Conservation (phyloP, 2,888 invertebrate genomes). For the Cheilosia soror region DNA sequence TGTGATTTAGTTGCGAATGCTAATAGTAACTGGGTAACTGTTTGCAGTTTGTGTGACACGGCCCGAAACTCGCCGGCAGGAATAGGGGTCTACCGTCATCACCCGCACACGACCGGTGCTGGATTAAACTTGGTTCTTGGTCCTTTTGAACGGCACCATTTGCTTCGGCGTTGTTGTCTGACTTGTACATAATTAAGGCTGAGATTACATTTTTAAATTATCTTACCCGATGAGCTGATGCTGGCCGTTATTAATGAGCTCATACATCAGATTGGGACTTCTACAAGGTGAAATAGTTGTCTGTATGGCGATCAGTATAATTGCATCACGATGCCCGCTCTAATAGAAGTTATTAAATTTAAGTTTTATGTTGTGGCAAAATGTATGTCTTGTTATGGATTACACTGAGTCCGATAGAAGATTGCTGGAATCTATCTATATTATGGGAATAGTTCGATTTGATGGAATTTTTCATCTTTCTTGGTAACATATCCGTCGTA, state of each 20-base stretch:
- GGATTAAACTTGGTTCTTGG: constrained; percentile 41
- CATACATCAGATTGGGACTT: constrained; percentile 22
- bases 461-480: too few species aligned
- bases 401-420: background rate
- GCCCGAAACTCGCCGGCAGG: constrained; percentile 16
- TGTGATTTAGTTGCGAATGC: constrained; percentile 71
- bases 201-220: constrained; percentile 49
- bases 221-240: constrained; percentile 9
- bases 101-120: constrained; percentile 34
- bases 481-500: too few species aligned
- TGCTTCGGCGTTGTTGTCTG: constrained; percentile 9
- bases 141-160: constrained; percentile 25
- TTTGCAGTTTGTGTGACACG: constrained; percentile 58
- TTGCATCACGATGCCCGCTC: constrained; percentile 22
- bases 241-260: constrained; percentile 26
- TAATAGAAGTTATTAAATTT: constrained; percentile 11
- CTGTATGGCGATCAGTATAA: background rate
- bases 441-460: too few species aligned
- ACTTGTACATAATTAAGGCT: constrained; percentile 36
- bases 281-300: constrained; percentile 3
- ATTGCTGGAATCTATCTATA: background rate
- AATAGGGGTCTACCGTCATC: constrained; percentile 34
- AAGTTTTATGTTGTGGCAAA: background rate
- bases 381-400: constrained; percentile 1
- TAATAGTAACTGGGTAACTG: constrained; percentile 68